Evolutionary conservation across 2,888 invertebrate species (phyloP).

Genomic region (Hanleya hanleyi): DNA sequence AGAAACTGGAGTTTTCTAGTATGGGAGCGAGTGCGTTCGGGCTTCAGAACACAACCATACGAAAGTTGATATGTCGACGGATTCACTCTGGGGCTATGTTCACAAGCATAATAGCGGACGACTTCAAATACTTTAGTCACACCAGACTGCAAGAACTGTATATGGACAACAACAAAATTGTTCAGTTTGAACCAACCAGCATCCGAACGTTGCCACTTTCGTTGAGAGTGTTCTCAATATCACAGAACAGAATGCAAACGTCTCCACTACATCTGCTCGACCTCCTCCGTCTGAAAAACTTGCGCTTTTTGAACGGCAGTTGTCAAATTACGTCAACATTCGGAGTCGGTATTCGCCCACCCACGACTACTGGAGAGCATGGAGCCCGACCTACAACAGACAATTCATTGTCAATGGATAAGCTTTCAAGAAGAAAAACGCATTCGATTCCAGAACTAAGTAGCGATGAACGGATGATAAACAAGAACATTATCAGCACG

Average conservation of each 20-base stretch:
- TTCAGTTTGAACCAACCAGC: not conserved
- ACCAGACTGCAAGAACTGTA: not conserved
- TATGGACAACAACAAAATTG: not conserved
- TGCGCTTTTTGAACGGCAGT: too few species aligned
- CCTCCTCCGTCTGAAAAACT: too few species aligned
- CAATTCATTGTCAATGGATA: too few species aligned
- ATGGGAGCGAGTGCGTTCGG: not conserved
- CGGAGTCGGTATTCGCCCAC: too few species aligned
- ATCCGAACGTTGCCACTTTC: not conserved
- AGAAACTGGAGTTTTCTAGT: not conserved
- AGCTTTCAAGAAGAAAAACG: too few species aligned
- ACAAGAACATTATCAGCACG: too few species aligned
- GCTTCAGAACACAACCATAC: not conserved
- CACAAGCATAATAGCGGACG: not conserved
- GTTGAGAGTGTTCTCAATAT: not conserved
- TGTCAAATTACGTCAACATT: too few species aligned
- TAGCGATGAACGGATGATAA: too few species aligned
- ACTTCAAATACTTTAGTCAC: not conserved
- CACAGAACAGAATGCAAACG: not conserved
- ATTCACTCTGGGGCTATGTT: not conserved
- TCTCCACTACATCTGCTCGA: too few species aligned
- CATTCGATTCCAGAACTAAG: too few species aligned
- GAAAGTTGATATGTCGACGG: not conserved
- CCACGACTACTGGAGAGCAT: too few species aligned
- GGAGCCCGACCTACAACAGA: too few species aligned